Percentiles rank a stretch among this genome's conserved stretches.
Evolutionary conservation across 2,888 invertebrate genomes (phyloP).

Genomic region (Philereme transversata): DNA sequence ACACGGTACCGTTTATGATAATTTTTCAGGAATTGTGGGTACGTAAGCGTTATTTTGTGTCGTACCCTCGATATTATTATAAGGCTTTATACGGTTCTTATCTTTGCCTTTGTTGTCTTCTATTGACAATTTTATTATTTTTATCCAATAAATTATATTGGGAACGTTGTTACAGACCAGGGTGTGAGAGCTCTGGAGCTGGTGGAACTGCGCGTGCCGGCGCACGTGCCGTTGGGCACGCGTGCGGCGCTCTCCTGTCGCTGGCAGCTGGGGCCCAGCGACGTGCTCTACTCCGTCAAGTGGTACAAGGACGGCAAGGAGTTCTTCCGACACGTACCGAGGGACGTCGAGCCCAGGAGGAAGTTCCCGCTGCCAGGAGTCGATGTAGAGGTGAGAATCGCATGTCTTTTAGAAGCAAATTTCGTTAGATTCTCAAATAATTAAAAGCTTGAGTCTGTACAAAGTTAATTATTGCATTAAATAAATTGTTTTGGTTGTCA

Average conservation of each 20-base stretch:
- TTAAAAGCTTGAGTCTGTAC: neutral
- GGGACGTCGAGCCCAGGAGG: conserved; percentile 91
- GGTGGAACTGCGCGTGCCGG: conserved; percentile 91
- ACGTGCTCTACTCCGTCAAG: conserved; percentile 93
- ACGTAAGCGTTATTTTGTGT: conserved; percentile 33
- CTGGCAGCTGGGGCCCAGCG: conserved; percentile 90
- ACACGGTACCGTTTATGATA: conserved; percentile 30
- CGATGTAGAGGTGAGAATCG: conserved; percentile 88
- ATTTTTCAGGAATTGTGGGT: conserved; percentile 32
- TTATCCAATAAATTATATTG: conserved; percentile 10
- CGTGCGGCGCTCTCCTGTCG: conserved; percentile 91
- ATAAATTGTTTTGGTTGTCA: conserved; percentile 8
- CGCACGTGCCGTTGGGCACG: conserved; percentile 91
- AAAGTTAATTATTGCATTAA: conserved; percentile 12
- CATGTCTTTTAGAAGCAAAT: neutral
- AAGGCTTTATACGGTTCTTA: conserved; percentile 35
- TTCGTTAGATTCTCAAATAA: neutral
- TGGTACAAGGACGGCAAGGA: conserved; percentile 97
- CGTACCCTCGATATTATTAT: conserved; percentile 37
- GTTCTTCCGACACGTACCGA: conserved; percentile 93
- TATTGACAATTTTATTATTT: conserved; percentile 22
- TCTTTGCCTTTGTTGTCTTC: conserved; percentile 36
- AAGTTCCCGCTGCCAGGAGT: conserved; percentile 92
- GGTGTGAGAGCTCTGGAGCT: conserved; percentile 84
- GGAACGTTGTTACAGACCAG: conserved; percentile 52